A percentile compares a stretch with the other conserved stretches of the same genome.
phyloP scores from a whole-genome alignment of 1,140 invertebrate genomes.

The Aphaenogaster floridana region DNA sequence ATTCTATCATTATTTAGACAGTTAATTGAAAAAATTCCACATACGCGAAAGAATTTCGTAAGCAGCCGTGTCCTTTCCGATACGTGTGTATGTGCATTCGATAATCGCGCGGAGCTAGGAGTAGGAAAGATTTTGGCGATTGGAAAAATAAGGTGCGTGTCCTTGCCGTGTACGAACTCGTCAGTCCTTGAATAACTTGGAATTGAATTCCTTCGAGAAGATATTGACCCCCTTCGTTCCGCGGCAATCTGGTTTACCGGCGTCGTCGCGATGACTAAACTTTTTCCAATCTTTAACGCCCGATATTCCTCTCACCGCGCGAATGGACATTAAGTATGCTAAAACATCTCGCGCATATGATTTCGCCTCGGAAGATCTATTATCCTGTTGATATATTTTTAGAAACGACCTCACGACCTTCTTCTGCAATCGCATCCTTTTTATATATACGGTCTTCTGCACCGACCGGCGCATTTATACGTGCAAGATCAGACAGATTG shows the following conservation, averaged over 20 bases:
- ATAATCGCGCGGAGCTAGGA: not conserved
- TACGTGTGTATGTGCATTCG: not conserved
- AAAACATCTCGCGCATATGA: constrained; percentile 19
- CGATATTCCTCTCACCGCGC: constrained; percentile 29
- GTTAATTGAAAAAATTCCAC: not conserved
- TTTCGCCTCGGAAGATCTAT: constrained; percentile 30
- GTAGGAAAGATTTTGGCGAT: constrained; percentile 28
- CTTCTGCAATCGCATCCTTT: constrained; percentile 10
- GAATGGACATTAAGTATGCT: constrained; percentile 24
- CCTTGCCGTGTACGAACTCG: constrained; percentile 53
- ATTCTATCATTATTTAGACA: constrained; percentile 1
- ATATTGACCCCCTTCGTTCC: constrained; percentile 45
- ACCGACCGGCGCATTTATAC: not conserved
- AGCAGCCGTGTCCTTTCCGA: constrained; percentile 39
- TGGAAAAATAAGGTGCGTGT: constrained; percentile 32
- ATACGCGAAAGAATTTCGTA: constrained; percentile 9
- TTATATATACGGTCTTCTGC: not conserved
- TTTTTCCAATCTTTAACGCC: constrained; percentile 47
- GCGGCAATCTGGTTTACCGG: not conserved
- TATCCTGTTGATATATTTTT: constrained; percentile 23
- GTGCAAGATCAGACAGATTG: not conserved
- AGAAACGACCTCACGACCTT: constrained; percentile 8
- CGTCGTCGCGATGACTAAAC: constrained; percentile 49
- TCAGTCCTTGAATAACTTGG: constrained; percentile 49
- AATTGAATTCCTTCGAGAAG: constrained; percentile 61